Conservation (phyloP, 2,113 vertebrate species). For the Hydrolagus affinis region DNA sequence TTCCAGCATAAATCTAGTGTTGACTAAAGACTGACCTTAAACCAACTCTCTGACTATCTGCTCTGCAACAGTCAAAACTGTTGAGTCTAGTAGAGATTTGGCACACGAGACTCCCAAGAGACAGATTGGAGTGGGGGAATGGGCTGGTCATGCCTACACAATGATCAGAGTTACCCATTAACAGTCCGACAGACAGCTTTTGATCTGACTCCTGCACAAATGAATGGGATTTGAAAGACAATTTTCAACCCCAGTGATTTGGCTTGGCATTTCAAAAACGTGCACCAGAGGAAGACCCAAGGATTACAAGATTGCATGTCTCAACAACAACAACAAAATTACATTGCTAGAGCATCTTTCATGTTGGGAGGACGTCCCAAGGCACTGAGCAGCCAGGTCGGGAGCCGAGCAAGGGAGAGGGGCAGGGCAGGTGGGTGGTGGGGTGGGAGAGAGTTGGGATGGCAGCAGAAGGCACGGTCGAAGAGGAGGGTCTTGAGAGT, state of each 20-base stretch:
- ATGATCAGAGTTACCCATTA: not conserved
- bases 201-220: not conserved
- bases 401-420: too few species aligned
- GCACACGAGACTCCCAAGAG: not conserved
- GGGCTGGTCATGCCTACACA: not conserved
- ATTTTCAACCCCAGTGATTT: conserved; percentile 23
- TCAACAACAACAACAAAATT: too few species aligned
- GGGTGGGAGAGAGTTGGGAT: too few species aligned
- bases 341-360: too few species aligned
- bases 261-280: not conserved
- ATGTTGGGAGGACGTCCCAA: too few species aligned
- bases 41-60: not conserved
- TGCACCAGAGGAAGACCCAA: not conserved
- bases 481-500: too few species aligned
- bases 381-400: too few species aligned
- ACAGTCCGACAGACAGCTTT: not conserved
- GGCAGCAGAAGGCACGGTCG: too few species aligned
- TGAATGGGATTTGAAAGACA: not conserved
- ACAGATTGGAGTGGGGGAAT: not conserved
- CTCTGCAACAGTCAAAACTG: not conserved
- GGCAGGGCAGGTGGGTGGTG: too few species aligned
- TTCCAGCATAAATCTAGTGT: too few species aligned
- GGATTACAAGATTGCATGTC: not conserved
- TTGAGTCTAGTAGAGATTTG: not conserved
- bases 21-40: too few species aligned